A percentile compares a stretch with the other conserved stretches of the same genome.
phyloP scores from a whole-genome alignment of 2,888 invertebrate species.

The Pollenia angustigena region DNA sequence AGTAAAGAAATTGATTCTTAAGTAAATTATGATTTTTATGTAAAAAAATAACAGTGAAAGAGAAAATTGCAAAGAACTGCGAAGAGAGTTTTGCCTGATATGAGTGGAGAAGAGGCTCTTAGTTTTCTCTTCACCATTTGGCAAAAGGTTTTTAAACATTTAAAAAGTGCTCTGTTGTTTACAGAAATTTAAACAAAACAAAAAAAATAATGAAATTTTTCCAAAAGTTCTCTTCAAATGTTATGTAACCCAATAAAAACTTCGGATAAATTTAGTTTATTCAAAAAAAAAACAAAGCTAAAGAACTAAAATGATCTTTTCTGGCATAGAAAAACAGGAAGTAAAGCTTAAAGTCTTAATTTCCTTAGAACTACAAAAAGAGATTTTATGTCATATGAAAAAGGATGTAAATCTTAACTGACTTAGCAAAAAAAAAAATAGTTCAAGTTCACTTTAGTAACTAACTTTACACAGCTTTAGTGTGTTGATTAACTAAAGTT shows the following conservation, averaged over 20 bases:
- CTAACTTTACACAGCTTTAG: too few relatives aligned
- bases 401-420: too few relatives aligned
- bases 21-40: slow-evolving; percentile 60
- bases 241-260: not conserved
- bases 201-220: not conserved
- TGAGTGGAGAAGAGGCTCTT: not conserved
- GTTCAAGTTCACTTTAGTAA: too few relatives aligned
- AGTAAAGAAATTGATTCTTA: slow-evolving; percentile 37
- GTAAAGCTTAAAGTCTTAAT: too few relatives aligned
- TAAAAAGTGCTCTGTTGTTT: not conserved
- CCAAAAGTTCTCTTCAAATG: slow-evolving; percentile 2
- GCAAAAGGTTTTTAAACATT: not conserved
- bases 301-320: not conserved
- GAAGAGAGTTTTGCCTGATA: not conserved
- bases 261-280: not conserved
- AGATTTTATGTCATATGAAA: too few relatives aligned
- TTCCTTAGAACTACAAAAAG: too few relatives aligned
- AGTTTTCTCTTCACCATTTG: not conserved
- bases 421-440: too few relatives aligned
- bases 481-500: too few relatives aligned
- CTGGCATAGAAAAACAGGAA: too few relatives aligned
- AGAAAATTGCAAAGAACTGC: not conserved
- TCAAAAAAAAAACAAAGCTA: not conserved
- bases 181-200: not conserved
- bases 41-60: slow-evolving; percentile 44